Percentiles rank a stretch among this genome's conserved stretches.
Conservation (phyloP, 1,140 invertebrate species). For the Sycophila sp. region DNA sequence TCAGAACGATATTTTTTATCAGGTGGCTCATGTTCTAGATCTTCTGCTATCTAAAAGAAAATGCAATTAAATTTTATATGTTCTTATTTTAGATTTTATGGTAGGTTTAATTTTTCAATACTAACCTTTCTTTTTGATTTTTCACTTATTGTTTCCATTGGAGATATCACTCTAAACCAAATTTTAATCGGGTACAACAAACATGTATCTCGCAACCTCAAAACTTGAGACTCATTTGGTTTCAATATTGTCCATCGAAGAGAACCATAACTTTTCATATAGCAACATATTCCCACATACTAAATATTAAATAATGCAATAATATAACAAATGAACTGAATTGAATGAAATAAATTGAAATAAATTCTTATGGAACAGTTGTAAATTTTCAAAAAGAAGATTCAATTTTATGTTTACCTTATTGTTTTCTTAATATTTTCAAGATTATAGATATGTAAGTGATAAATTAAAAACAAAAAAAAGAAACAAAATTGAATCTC, state of each 20-base stretch:
- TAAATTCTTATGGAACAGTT: no score
- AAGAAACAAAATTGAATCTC: no score
- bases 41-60: conserved; percentile 31
- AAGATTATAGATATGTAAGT: no score
- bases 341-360: no score
- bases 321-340: no score
- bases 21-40: conserved; percentile 18
- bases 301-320: conserved; percentile 28
- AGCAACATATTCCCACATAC: conserved; percentile 45
- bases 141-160: conserved; percentile 38
- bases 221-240: conserved; percentile 33
- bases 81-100: not conserved
- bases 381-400: not conserved
- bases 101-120: conserved; percentile 13
- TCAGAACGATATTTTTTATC: conserved; percentile 40
- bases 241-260: conserved; percentile 41
- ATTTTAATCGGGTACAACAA: conserved; percentile 44
- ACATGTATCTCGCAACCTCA: conserved; percentile 46
- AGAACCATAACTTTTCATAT: conserved; percentile 41
- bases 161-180: conserved; percentile 48
- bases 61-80: conserved; percentile 1
- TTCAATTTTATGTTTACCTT: not conserved
- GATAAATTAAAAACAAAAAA: no score
- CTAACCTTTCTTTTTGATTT: conserved; percentile 42
- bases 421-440: not conserved